Base-by-base conservation (phyloP, 2,888 invertebrate species). In the Drosophila multiciliata region DNA sequence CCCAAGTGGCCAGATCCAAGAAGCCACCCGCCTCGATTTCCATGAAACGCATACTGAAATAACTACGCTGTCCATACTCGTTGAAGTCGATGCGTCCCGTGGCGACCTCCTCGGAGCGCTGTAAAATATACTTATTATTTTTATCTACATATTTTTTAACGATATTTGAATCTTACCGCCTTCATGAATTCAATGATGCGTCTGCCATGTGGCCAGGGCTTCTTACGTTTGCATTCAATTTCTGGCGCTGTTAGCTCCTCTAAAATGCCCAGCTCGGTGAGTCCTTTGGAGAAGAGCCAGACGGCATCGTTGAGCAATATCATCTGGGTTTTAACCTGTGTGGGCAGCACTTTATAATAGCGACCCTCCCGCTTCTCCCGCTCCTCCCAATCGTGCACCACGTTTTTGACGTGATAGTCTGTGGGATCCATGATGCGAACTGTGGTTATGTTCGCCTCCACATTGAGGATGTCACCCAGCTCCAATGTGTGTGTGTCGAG, bases 241-340 rank as follows among this genome's bases (percentile, higher is more conserved):
- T 91, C 80, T 0, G 91, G 91, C 0, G 83, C 75, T 15, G 77
- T 73, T 0, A 93, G 78, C 40, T 93, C 91, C 3, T 92, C 91
- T 0, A 81, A 74, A 54, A 92, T 92, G 57, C 93, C 94, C 29
- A 92, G 79, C 29, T 92, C 91, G 1, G 87, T 88, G 23, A 93
- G 82, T 1, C 95, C 95, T 76, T 94, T 94, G 11, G 95, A 95
- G 89, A 96, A 96, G 71, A 96, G 92, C 83, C 94, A 94, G 3
- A 96, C 94, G 0, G 96, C 96, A 91, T 96, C 96, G 87, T 96
- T 95, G 66, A 96, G 93, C 35, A 96, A 91, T 5, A 96, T 95
- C 75, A 96, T 95, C 82, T 95, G 95, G 0, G 95, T 95, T 95
- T 91, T 91, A 0, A 92, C 91, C 72, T 90, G 78, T 0, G 83